These are phyloP conservation scores for Hippocampus guttulatus DNA, from an alignment of 2,113 vertebrate species.

Conservation along the genomic window DNA sequence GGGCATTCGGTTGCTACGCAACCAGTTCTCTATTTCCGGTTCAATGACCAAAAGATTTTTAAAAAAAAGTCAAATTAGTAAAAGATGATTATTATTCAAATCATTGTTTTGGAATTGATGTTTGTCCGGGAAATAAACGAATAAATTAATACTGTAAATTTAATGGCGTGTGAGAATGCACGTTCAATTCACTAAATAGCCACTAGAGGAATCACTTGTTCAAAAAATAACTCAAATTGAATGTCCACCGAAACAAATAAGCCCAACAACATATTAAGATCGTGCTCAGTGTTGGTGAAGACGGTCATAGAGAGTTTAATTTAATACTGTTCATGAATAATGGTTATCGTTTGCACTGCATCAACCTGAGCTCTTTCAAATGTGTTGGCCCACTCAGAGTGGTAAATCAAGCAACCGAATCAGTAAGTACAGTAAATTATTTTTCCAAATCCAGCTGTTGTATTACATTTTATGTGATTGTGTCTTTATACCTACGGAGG, in stretches of 20 bases:
- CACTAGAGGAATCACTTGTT: background rate
- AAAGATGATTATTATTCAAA: background rate
- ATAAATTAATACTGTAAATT: background rate
- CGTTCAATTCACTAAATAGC: background rate
- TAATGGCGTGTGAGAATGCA: background rate
- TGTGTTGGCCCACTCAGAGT: background rate
- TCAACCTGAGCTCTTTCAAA: background rate
- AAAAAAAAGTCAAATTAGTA: background rate
- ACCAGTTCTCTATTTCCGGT: constrained; percentile 23
- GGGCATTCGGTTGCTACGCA: constrained; percentile 56
- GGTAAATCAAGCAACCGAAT: background rate
- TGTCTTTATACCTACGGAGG: no score
- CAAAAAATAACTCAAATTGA: background rate
- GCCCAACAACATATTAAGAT: background rate
- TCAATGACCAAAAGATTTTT: background rate
- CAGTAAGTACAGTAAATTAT: no score
- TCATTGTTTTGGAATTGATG: background rate
- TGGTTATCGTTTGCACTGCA: background rate
- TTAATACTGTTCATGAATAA: background rate
- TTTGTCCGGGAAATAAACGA: background rate
- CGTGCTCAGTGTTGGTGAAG: background rate
- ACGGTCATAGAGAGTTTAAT: background rate
- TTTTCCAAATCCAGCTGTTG: no score
- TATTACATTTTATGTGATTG: no score
- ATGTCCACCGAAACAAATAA: background rate